Base-by-base conservation (phyloP, 2,888 invertebrate species). In the Stenoptilia bipunctidactyla region DNA sequence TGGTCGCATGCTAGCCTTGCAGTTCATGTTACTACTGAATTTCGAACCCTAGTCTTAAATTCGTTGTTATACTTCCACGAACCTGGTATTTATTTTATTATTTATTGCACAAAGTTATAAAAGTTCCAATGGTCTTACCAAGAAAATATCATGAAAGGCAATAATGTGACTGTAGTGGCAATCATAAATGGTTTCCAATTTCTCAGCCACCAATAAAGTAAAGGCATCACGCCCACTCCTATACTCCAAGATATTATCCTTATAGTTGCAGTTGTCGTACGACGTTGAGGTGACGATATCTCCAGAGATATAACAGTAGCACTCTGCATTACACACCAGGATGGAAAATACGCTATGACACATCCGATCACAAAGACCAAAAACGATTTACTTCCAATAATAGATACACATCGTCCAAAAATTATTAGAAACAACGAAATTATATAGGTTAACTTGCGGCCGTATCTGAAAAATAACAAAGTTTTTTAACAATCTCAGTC, bases 171-270 rank as follows among this genome's bases (percentile, higher is more conserved):
- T 15, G 65, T 71, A 14, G 71, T 71, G 1, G 58, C 39, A 37
- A 66, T 49, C 41, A 70, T 44, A 47, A 71, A 67, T n/a, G 39
- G 38, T 46, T 61, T 68, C 74, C 74, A 74, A 42, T 59, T 62
- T 39, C 56, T 52, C 25, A 71, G 38, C 66, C 65, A 65, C 74
- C 74, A 74, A 49, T 58, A 73, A 3, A 66, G 37, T 12, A 73
- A 50, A 8, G 71, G 58, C 59, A 69, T 56, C 8, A 67, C n/a
- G 36, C 55, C 59, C 46, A 68, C 49, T 1, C 69, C 69, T 14
- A 55, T 33, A 42, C 68, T 66, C 15, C 51, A 56, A 1, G 65
- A 48, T n/a, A 58, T 46, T 38, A 61, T 55, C 39, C 66, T 54
- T 20, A 62, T 37, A 33, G 58, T 67, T 10, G 65, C 61, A 1